Evolutionary conservation across 2,888 invertebrate genomes (phyloP).

Genomic region (Colletes collaris): DNA sequence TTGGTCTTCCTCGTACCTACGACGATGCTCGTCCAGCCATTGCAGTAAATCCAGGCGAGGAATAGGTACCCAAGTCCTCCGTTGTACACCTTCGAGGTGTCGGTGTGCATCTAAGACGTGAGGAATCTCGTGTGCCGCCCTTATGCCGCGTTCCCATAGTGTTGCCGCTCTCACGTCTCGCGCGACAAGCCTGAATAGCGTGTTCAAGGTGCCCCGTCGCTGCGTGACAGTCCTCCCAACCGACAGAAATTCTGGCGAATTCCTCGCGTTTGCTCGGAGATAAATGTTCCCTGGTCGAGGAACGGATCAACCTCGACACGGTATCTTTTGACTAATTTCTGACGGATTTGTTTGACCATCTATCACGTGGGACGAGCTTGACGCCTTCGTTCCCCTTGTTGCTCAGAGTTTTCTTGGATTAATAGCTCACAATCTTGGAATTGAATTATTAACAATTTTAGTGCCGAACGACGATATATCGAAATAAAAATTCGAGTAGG

Average conservation of each 20-base stretch:
- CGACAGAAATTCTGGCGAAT: slow-evolving; percentile 2
- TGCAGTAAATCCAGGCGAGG: slow-evolving; percentile 9
- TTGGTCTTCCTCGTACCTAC: too few relatives aligned
- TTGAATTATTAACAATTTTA: too few relatives aligned
- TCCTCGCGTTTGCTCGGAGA: background rate
- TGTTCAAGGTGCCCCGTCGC: slow-evolving; percentile 7
- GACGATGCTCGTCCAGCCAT: too few relatives aligned
- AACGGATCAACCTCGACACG: background rate
- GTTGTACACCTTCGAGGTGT: slow-evolving; percentile 25
- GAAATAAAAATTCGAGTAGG: too few relatives aligned
- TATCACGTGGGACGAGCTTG: too few relatives aligned
- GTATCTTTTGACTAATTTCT: too few relatives aligned
- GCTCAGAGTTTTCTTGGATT: too few relatives aligned
- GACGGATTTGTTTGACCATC: too few relatives aligned
- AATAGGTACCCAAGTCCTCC: slow-evolving; percentile 23
- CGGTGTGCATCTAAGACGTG: slow-evolving; percentile 31
- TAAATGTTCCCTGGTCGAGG: background rate
- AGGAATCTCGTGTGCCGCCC: slow-evolving; percentile 44
- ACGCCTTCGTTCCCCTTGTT: too few relatives aligned
- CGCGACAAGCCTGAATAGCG: slow-evolving; percentile 30
- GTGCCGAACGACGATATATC: too few relatives aligned
- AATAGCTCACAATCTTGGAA: too few relatives aligned
- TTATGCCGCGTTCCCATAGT: slow-evolving; percentile 47
- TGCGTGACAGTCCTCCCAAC: background rate
- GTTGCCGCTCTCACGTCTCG: slow-evolving; percentile 45